Percentiles rank a stretch among this genome's conserved stretches.
phyloP scores from a whole-genome alignment of 2,113 vertebrate genomes.

The Hystrix cristata region DNA sequence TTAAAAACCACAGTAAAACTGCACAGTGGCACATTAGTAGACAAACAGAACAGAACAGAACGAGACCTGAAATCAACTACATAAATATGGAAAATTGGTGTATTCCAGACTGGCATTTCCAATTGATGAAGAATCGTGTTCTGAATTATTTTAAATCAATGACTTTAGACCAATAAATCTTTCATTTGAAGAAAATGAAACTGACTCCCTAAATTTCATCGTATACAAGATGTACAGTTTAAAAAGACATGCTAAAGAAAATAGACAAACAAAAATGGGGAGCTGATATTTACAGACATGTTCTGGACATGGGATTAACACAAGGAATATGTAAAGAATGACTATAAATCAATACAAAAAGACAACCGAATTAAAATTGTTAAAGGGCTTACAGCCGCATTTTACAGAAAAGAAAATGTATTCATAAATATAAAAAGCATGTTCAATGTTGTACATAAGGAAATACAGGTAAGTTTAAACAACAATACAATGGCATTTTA shows the following conservation, averaged over 20 bases:
- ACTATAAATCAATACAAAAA: neutral
- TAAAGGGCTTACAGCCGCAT: neutral
- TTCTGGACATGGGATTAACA: neutral
- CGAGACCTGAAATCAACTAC: neutral
- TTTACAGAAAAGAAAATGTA: constrained; percentile 18
- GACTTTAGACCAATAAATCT: constrained; percentile 39
- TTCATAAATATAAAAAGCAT: neutral
- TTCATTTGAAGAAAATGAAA: constrained; percentile 40
- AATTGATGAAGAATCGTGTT: neutral
- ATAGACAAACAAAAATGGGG: neutral
- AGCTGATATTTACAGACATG: neutral
- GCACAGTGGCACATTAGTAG: neutral
- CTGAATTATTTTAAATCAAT: constrained; percentile 33
- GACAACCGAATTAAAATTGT: constrained; percentile 9
- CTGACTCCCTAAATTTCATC: neutral
- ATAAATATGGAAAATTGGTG: neutral
- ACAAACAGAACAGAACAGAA: neutral
- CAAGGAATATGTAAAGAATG: neutral
- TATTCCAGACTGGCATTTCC: constrained; percentile 9
- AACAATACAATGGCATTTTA: neutral
- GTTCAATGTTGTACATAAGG: neutral
- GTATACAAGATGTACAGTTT: neutral
- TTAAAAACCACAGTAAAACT: neutral
- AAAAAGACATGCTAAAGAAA: neutral
- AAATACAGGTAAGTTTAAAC: neutral